Conservation (phyloP, 1,140 invertebrate species). For the Drosophila albomicans region DNA sequence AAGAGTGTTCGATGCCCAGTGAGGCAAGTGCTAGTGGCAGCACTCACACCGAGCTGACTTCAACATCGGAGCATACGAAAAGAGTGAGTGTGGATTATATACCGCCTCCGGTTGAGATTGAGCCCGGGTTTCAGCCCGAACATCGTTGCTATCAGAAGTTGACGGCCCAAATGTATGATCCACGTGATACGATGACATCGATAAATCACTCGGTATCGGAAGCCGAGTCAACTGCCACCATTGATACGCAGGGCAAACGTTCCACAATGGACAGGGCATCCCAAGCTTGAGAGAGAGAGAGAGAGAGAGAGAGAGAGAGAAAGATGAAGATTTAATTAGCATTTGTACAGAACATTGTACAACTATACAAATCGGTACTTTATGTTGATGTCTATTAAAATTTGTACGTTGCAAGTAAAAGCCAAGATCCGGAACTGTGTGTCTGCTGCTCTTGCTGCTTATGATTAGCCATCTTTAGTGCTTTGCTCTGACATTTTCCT, state of each 20-base stretch:
- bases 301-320: too few species aligned
- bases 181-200: not conserved
- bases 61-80: not conserved
- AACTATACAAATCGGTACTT: not conserved
- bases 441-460: conserved; percentile 3
- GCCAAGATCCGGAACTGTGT: conserved; percentile 14
- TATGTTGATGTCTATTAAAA: conserved; percentile 28
- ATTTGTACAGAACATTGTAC: conserved; percentile 24
- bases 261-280: too few species aligned
- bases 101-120: not conserved
- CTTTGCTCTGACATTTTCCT: conserved; percentile 8
- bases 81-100: not conserved
- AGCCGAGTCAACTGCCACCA: not conserved
- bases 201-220: not conserved
- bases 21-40: not conserved
- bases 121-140: conserved; percentile 43
- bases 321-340: not conserved
- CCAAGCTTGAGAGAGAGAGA: not conserved
- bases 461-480: conserved; percentile 41
- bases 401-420: conserved; percentile 13
- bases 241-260: not conserved
- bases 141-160: conserved; percentile 64
- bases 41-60: not conserved
- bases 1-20: not conserved
- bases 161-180: conserved; percentile 14